Conservation (phyloP, 2,888 invertebrate species). For the Chelonus formosanus region DNA sequence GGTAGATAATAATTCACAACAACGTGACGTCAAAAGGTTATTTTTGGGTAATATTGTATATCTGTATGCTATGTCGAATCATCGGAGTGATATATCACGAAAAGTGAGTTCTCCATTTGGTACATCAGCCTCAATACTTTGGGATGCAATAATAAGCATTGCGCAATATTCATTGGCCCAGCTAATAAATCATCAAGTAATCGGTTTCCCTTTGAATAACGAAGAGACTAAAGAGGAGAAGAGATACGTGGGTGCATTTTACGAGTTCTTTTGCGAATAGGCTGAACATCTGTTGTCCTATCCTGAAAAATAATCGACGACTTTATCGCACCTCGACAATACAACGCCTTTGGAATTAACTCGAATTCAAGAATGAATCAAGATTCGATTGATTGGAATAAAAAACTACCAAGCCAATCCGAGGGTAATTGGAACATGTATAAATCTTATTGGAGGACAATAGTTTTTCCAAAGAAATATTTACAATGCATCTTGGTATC, state of each 20-base stretch:
- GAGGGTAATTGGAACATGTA: constrained; percentile 61
- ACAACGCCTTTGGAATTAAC: constrained; percentile 36
- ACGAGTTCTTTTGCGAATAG: constrained; percentile 41
- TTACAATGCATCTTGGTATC: constrained; percentile 61
- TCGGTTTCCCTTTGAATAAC: constrained; percentile 42
- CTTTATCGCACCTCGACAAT: constrained; percentile 33
- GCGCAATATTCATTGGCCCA: constrained; percentile 50
- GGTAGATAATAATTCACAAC: too few relatives aligned
- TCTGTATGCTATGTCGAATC: constrained; percentile 4
- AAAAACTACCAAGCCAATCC: constrained; percentile 36
- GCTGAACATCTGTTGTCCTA: constrained; percentile 48
- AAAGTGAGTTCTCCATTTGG: constrained; percentile 17
- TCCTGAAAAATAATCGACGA: constrained; percentile 17
- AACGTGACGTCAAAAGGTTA: too few relatives aligned
- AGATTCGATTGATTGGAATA: constrained; percentile 20
- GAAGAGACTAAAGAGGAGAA: constrained; percentile 19
- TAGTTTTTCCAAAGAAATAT: constrained; percentile 58
- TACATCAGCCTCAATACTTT: neutral
- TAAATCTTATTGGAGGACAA: constrained; percentile 61
- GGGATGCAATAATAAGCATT: constrained; percentile 33
- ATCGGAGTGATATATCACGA: constrained; percentile 9
- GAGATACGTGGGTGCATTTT: constrained; percentile 50
- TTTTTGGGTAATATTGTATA: too few relatives aligned
- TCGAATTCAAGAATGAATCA: constrained; percentile 30
- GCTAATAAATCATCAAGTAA: constrained; percentile 50